Evolutionary conservation across 2,113 vertebrate genomes (phyloP).

Genomic region (Platichthys stellatus): DNA sequence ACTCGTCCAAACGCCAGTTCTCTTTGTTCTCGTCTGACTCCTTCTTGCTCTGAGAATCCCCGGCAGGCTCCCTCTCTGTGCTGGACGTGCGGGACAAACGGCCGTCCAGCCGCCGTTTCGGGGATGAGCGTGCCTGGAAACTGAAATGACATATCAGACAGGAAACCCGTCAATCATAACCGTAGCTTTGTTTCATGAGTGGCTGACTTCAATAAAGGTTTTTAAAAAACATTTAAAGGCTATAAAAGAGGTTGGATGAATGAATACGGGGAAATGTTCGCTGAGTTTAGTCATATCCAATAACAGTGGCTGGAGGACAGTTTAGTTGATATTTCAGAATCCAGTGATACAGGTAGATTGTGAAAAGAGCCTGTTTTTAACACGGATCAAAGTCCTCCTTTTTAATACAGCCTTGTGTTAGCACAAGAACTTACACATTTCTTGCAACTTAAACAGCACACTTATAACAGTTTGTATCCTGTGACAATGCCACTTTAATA

Average conservation of each 20-base stretch:
- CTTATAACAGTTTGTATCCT: no score
- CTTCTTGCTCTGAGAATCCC: constrained; percentile 83
- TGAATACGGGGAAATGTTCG: no score
- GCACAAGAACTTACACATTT: neutral
- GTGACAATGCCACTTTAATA: no score
- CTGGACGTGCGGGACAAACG: constrained; percentile 88
- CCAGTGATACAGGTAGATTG: no score
- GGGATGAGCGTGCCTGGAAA: constrained; percentile 89
- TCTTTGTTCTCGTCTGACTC: constrained; percentile 96
- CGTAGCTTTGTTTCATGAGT: no score
- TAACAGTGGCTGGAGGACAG: no score
- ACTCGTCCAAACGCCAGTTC: constrained; percentile 89
- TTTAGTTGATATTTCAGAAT: no score
- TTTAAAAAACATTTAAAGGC: no score
- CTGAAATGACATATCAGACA: constrained; percentile 71
- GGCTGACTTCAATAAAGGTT: no score
- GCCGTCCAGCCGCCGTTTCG: constrained; percentile 87
- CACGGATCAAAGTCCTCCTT: neutral
- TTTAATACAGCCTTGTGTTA: neutral
- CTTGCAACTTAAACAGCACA: no score
- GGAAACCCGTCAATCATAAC: constrained; percentile 1
- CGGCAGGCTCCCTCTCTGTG: constrained; percentile 81
- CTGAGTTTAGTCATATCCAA: no score
- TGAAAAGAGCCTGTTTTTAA: neutral
- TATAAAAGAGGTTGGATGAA: no score